Evolutionary conservation across 2,113 vertebrate species (phyloP).

Genomic region (Oryzias woworae): DNA sequence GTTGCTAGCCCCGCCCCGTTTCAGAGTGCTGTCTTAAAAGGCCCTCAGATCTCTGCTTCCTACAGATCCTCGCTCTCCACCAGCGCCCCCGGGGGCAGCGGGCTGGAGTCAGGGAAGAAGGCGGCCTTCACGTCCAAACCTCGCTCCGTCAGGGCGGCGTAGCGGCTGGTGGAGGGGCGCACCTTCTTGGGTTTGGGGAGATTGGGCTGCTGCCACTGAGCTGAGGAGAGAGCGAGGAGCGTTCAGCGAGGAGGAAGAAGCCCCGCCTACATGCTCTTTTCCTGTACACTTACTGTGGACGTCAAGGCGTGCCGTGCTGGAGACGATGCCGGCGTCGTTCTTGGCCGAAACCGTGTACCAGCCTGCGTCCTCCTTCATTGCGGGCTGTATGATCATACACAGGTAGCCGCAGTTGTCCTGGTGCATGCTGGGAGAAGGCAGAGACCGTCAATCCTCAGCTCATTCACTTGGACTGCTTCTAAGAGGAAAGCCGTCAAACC

Average conservation of each 20-base stretch:
- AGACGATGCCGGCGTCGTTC: constrained; percentile 96
- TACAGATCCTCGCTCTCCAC: constrained; percentile 98
- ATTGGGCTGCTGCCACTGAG: constrained; percentile 95
- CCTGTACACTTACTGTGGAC: constrained; percentile 83
- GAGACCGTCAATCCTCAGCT: background rate
- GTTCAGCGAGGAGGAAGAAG: no score
- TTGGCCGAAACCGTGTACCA: constrained; percentile 98
- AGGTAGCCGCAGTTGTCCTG: constrained; percentile 96
- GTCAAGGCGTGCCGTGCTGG: constrained; percentile 93
- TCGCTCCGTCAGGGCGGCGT: constrained; percentile 94
- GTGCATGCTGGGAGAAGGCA: constrained; percentile 86
- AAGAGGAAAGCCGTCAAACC: constrained; percentile 58
- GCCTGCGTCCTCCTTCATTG: constrained; percentile 92
- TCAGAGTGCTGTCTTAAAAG: no score
- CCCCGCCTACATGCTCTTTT: no score
- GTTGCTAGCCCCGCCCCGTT: no score
- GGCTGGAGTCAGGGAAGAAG: constrained; percentile 93
- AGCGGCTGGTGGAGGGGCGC: constrained; percentile 93
- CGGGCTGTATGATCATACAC: constrained; percentile 96
- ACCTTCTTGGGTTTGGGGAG: constrained; percentile 92
- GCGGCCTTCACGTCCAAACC: constrained; percentile 97
- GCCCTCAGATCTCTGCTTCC: no score
- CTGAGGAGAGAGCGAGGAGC: constrained; percentile 59
- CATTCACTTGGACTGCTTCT: no score
- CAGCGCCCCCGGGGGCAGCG: constrained; percentile 83